Evolutionary conservation across 2,113 vertebrate species (phyloP).

Genomic region (Entelurus aequoreus): DNA sequence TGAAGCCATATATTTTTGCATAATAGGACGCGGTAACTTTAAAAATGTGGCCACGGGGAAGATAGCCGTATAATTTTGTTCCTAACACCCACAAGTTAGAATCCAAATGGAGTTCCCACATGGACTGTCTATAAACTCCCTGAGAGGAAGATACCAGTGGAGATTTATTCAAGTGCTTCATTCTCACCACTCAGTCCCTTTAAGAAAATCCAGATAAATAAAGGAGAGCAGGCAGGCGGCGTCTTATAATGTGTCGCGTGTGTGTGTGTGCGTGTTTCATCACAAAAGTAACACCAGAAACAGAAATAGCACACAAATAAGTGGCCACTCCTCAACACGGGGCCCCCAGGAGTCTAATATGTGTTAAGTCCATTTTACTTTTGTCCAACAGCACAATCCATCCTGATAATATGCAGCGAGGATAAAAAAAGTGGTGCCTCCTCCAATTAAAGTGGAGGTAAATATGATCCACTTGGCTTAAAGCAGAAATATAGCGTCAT

Average conservation of each 20-base stretch:
- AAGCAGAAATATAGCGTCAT: no score
- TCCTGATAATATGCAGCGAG: no score
- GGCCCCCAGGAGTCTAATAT: no score
- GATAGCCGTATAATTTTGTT: conserved; percentile 36
- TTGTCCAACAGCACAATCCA: no score
- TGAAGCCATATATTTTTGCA: conserved; percentile 9
- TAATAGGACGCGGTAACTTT: conserved; percentile 17
- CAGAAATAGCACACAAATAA: no score
- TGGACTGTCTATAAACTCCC: conserved; percentile 50
- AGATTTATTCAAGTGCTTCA: conserved; percentile 50
- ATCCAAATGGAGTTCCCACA: conserved; percentile 43
- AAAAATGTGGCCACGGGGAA: conserved; percentile 31
- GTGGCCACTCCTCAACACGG: no score
- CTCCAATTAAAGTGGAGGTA: no score
- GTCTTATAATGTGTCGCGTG: conserved; percentile 2
- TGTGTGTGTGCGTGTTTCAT: not conserved
- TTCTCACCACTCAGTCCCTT: conserved; percentile 33
- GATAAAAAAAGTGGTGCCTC: no score
- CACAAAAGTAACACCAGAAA: no score
- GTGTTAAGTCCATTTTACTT: no score
- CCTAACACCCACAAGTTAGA: conserved; percentile 42
- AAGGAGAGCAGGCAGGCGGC: conserved; percentile 13
- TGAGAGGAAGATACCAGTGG: conserved; percentile 49
- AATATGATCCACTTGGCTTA: no score
- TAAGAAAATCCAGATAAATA: conserved; percentile 21